These are phyloP conservation scores for Eilema griseolum DNA, from an alignment of 2,888 invertebrate genomes.

Conservation along the genomic window DNA sequence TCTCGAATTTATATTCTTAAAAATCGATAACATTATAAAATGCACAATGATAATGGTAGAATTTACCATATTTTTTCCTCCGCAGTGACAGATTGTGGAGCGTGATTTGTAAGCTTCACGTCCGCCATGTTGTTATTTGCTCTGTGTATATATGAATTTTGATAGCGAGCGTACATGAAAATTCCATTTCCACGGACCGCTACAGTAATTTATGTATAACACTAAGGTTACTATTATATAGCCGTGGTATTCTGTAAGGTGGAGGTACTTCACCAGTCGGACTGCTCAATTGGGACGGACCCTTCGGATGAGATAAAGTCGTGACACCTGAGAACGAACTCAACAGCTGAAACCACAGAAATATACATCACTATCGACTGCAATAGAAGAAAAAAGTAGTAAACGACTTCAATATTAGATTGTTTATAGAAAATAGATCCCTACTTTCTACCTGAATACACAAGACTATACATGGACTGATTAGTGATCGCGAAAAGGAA, in stretches of 20 bases:
- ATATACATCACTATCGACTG: too few relatives aligned
- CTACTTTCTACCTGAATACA: not conserved
- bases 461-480: conserved; percentile 2
- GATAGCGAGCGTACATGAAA: conserved; percentile 51
- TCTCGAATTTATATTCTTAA: conserved; percentile 40
- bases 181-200: conserved; percentile 46
- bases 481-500: not conserved
- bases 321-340: too few relatives aligned
- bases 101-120: conserved; percentile 53
- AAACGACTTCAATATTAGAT: not conserved
- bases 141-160: conserved; percentile 55
- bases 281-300: too few relatives aligned
- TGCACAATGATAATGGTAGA: conserved; percentile 52
- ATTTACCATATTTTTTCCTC: conserved; percentile 42
- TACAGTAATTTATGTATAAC: conserved; percentile 53
- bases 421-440: conserved; percentile 2
- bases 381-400: too few relatives aligned
- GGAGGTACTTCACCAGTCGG: too few relatives aligned
- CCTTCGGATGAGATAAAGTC: too few relatives aligned
- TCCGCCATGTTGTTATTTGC: conserved; percentile 38
- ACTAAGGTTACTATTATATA: too few relatives aligned
- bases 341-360: too few relatives aligned
- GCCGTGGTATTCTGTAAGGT: too few relatives aligned
- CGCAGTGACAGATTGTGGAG: conserved; percentile 42
- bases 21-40: conserved; percentile 37